Evolutionary conservation across 2,113 vertebrate genomes (phyloP), one percentile per base, ranked within the genome.

Genomic region (Callospermophilus lateralis): DNA sequence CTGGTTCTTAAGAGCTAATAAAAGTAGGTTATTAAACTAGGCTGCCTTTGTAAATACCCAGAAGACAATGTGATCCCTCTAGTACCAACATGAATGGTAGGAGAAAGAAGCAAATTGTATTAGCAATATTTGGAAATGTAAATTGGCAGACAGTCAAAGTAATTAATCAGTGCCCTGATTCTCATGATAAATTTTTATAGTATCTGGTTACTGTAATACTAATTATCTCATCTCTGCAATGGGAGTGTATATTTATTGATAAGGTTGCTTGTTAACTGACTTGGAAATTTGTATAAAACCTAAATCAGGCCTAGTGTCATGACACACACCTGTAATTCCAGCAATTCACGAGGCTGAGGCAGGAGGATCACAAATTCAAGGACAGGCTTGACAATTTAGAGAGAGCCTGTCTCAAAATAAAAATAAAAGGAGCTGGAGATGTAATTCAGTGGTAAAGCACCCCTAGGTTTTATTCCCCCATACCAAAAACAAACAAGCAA

Each of bases 141-240:
- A 94, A 84, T 97, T 98, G 98, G 98, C 98, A 97, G 65, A 74
- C 61, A n/a, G 63, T 94, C 97, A 98, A 30, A 87, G 76, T 89
- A 96, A 94, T 96, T 97, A 92, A 98, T 93, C 80, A 63, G 73
- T 73, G 91, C 79, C 34, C 95, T 96, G 89, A 73, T 97, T 83
- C 89, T 96, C 89, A 79, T 83, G 51, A 73, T 84, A 74, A 88
- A 72, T 96, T 79, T 92, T 83, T 93, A 80, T 87, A 95, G 92
- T 94, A 74, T 90, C 81, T 84, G 74, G 68, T 88, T 97, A 87
- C 53, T 96, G 77, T 30, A 79, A 61, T 96, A 86, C 39, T 84
- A 85, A 92, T 90, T 83, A 79, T 93, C 53, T 93, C 37, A 93
- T 95, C 93, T 95, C 15, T 83, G 67, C 80, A 95, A 72, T 96